phyloP scores from a whole-genome alignment of 2,888 invertebrate genomes.

The Sphinx pinastri region DNA sequence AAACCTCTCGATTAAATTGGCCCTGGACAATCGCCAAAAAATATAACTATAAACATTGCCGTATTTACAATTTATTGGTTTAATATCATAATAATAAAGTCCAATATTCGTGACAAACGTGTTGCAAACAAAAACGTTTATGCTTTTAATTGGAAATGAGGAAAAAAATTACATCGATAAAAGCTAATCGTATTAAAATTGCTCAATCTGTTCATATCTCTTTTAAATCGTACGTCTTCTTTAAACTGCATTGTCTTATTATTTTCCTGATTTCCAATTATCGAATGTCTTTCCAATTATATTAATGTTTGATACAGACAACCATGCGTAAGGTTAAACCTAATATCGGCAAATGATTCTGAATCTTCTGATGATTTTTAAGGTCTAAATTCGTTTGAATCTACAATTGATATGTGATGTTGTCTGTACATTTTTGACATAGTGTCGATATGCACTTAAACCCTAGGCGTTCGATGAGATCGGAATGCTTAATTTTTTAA shows the following conservation, averaged over 20 bases:
- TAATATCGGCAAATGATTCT: no score
- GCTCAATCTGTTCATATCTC: conserved; percentile 19
- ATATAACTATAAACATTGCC: no score
- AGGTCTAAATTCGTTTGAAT: neutral
- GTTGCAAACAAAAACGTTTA: neutral
- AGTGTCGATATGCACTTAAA: neutral
- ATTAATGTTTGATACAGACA: neutral
- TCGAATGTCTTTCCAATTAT: neutral
- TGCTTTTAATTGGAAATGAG: neutral
- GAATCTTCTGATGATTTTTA: no score
- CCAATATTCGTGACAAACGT: conserved; percentile 5
- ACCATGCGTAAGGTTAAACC: neutral
- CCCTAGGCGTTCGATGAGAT: neutral
- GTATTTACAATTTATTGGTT: no score
- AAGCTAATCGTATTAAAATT: conserved; percentile 1
- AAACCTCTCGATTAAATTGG: no score
- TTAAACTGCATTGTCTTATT: neutral
- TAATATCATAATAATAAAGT: no score
- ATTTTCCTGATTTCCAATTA: neutral
- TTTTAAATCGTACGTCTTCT: conserved; percentile 9
- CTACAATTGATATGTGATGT: neutral
- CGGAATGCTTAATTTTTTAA: neutral
- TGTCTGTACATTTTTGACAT: conserved; percentile 1
- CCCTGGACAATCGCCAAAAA: no score
- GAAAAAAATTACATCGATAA: neutral